Percentiles rank a stretch among this genome's conserved stretches.
phyloP scores from a whole-genome alignment of 2,113 vertebrate genomes.

The Nerophis ophidion region DNA sequence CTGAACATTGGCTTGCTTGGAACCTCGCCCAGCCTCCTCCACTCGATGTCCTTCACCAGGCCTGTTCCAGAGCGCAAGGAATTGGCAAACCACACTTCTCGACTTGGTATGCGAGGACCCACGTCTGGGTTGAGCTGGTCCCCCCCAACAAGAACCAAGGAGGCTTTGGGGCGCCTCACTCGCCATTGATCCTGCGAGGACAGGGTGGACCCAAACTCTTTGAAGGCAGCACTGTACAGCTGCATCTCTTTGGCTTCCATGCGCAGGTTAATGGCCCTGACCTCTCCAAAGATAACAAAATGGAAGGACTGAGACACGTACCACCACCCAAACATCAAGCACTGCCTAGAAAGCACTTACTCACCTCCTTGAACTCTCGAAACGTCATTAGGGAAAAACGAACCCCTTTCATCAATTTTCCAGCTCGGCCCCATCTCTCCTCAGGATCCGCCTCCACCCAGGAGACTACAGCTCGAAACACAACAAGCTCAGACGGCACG shows the following conservation, averaged over 20 bases:
- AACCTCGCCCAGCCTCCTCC: constrained; percentile 76
- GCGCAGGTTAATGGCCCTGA: constrained; percentile 70
- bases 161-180: constrained; percentile 71
- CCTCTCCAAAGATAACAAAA: constrained; percentile 47
- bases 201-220: constrained; percentile 55
- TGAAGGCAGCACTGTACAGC: constrained; percentile 64
- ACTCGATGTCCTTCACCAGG: constrained; percentile 81
- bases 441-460: constrained; percentile 77
- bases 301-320: background rate
- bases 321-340: no score
- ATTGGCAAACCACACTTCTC: constrained; percentile 80
- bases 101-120: constrained; percentile 70
- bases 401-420: constrained; percentile 72
- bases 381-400: constrained; percentile 89
- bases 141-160: constrained; percentile 80
- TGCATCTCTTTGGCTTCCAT: constrained; percentile 62
- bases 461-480: constrained; percentile 74
- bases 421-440: constrained; percentile 64
- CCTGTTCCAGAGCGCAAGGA: constrained; percentile 77
- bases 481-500: constrained; percentile 75
- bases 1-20: constrained; percentile 81
- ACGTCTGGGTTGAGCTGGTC: constrained; percentile 74
- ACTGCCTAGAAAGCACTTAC: constrained; percentile 2
- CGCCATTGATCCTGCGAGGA: constrained; percentile 57
- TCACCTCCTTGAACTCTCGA: constrained; percentile 80